Evolutionary conservation across 2,888 invertebrate species (phyloP).

Genomic region (Cabera pusaria): DNA sequence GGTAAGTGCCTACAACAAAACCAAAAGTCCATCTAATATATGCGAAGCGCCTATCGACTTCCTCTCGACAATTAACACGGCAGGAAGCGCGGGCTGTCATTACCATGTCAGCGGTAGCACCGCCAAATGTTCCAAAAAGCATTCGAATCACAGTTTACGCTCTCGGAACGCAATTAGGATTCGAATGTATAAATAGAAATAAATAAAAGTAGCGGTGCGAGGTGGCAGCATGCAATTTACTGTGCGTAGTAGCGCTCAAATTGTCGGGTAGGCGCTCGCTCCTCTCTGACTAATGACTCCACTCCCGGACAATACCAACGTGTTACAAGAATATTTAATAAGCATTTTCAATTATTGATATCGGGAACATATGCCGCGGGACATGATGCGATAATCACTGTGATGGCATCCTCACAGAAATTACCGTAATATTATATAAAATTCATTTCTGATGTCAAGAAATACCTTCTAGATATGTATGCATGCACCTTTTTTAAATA

Average conservation of each 20-base stretch:
- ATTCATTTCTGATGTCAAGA: no score
- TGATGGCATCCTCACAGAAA: conserved; percentile 6
- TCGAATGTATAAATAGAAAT: conserved; percentile 78
- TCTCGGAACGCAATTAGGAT: conserved; percentile 70
- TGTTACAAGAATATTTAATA: conserved; percentile 68
- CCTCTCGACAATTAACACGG: conserved; percentile 76
- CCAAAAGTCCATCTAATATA: conserved; percentile 71
- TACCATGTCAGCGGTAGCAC: conserved; percentile 76
- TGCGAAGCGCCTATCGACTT: conserved; percentile 73
- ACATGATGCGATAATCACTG: conserved; percentile 20
- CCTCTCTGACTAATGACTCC: conserved; percentile 77
- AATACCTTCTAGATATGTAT: no score
- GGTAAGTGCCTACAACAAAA: conserved; percentile 70
- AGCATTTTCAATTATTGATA: conserved; percentile 66
- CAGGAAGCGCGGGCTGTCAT: conserved; percentile 79
- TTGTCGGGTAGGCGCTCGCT: conserved; percentile 66
- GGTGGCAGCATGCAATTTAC: conserved; percentile 78
- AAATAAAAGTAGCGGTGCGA: conserved; percentile 74
- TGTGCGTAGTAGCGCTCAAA: conserved; percentile 64
- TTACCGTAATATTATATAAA: neutral
- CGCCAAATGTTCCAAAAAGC: conserved; percentile 76
- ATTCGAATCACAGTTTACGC: conserved; percentile 68
- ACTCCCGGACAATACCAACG: conserved; percentile 58
- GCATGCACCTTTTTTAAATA: no score
- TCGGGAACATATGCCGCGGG: conserved; percentile 61